These are phyloP conservation scores for Drosophila eugracilis DNA, from an alignment of 1,140 invertebrate genomes.

Conservation along the genomic window DNA sequence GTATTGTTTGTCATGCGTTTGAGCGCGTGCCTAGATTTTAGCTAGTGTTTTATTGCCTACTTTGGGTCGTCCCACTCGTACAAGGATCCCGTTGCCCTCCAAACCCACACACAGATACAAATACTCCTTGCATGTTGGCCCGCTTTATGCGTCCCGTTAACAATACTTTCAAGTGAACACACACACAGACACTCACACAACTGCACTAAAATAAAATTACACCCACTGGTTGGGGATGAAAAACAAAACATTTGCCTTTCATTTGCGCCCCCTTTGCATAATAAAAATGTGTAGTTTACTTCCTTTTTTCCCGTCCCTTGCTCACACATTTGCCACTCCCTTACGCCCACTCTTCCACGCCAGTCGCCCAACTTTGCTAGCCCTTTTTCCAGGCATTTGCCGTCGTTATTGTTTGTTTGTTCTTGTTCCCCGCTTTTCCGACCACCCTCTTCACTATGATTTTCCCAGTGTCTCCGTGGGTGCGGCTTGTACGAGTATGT, in stretches of 20 bases:
- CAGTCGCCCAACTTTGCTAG: constrained; percentile 69
- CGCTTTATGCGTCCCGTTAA: constrained; percentile 67
- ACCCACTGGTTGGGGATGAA: constrained; percentile 41
- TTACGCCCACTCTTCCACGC: too few relatives aligned
- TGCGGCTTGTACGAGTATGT: constrained; percentile 71
- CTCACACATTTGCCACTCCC: constrained; percentile 35
- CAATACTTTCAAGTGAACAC: constrained; percentile 77
- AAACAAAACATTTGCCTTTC: constrained; percentile 82
- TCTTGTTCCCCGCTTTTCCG: constrained; percentile 29
- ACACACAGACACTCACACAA: constrained; percentile 59
- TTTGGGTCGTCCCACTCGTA: constrained; percentile 49
- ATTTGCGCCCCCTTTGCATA: constrained; percentile 82
- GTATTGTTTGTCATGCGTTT: constrained; percentile 61
- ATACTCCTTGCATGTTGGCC: constrained; percentile 39
- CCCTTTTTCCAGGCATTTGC: constrained; percentile 79
- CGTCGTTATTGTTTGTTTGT: constrained; percentile 81
- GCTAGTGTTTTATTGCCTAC: constrained; percentile 82
- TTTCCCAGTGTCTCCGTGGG: constrained; percentile 58
- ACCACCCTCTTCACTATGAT: background rate
- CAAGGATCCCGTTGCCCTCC: constrained; percentile 10
- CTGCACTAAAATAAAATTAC: constrained; percentile 48
- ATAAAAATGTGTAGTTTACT: constrained; percentile 82
- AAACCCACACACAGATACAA: constrained; percentile 1
- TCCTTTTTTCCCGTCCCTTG: constrained; percentile 38
- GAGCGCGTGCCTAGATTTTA: constrained; percentile 75